Percentiles rank a stretch among this genome's conserved stretches.
These are phyloP conservation scores for Sebastes steindachneri DNA, from an alignment of 2,797 vertebrate species.

Conservation along the genomic window DNA sequence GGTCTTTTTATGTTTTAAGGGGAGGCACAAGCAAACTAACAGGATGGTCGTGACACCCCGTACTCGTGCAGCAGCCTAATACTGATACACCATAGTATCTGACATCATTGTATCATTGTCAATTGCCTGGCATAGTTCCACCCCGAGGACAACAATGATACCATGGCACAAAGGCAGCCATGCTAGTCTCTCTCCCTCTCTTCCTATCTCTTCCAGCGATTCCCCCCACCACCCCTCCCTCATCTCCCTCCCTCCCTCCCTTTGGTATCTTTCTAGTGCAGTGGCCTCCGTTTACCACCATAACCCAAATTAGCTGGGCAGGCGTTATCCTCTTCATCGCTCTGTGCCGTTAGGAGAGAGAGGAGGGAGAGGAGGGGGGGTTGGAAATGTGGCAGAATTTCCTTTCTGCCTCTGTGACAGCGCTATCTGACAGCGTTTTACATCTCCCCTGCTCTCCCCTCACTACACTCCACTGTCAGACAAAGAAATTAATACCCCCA, in stretches of 20 bases:
- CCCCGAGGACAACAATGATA: slow-evolving; percentile 69
- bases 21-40: slow-evolving; percentile 14
- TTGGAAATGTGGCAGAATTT: slow-evolving; percentile 67
- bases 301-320: slow-evolving; percentile 94
- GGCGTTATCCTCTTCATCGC: slow-evolving; percentile 89
- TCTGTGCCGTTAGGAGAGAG: slow-evolving; percentile 46
- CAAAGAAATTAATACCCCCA: slow-evolving; percentile 99
- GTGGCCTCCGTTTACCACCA: slow-evolving; percentile 87
- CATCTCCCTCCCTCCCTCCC: slow-evolving; percentile 43
- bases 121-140: slow-evolving; percentile 53
- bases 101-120: slow-evolving; percentile 52
- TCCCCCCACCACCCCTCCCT: not conserved
- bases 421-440: slow-evolving; percentile 99
- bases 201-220: slow-evolving; percentile 55
- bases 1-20: not conserved
- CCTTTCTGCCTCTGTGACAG: slow-evolving; percentile 94
- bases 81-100: slow-evolving; percentile 23
- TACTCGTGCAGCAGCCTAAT: not conserved
- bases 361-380: not conserved
- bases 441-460: slow-evolving; percentile 96
- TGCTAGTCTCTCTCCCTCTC: slow-evolving; percentile 34
- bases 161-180: slow-evolving; percentile 69
- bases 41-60: not conserved
- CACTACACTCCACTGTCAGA: slow-evolving; percentile 98
- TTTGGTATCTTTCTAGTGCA: slow-evolving; percentile 78